A percentile compares a stretch with the other conserved stretches of the same genome.
These are phyloP conservation scores for Clarias pachynema DNA, from an alignment of 2,797 vertebrate genomes.

Conservation along the genomic window DNA sequence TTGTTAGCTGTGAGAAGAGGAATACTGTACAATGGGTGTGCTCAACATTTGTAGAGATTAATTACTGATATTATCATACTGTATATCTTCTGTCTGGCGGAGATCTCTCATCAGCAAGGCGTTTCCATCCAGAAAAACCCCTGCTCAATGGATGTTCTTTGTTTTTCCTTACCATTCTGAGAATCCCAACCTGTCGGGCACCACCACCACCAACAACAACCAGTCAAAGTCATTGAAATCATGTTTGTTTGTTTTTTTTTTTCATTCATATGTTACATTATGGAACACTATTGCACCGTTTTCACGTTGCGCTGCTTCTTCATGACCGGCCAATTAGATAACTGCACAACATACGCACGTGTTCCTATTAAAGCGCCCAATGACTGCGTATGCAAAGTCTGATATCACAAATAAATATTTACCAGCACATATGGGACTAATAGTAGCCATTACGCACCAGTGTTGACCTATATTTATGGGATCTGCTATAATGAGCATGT, in stretches of 20 bases:
- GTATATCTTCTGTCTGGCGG: background rate
- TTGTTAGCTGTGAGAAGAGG: background rate
- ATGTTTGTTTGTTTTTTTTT: background rate
- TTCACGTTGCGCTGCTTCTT: background rate
- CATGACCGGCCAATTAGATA: background rate
- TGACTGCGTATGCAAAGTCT: background rate
- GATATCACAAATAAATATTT: conserved; percentile 24
- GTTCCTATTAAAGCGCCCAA: background rate
- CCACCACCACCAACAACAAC: background rate
- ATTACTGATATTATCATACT: background rate
- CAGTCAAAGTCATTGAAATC: background rate
- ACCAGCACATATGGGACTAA: conserved; percentile 24
- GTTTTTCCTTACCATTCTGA: background rate
- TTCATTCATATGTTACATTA: background rate
- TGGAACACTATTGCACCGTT: background rate
- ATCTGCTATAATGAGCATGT: conserved; percentile 38
- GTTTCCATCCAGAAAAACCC: background rate
- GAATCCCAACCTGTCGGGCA: background rate
- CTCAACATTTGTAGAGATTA: background rate
- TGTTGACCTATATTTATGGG: conserved; percentile 41
- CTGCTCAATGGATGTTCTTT: background rate
- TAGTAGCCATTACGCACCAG: conserved; percentile 17
- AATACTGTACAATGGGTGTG: background rate
- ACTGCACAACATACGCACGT: background rate
- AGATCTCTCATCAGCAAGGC: background rate